Base-by-base conservation (phyloP, 2,797 vertebrate genomes). In the Eupleurogrammus muticus region DNA sequence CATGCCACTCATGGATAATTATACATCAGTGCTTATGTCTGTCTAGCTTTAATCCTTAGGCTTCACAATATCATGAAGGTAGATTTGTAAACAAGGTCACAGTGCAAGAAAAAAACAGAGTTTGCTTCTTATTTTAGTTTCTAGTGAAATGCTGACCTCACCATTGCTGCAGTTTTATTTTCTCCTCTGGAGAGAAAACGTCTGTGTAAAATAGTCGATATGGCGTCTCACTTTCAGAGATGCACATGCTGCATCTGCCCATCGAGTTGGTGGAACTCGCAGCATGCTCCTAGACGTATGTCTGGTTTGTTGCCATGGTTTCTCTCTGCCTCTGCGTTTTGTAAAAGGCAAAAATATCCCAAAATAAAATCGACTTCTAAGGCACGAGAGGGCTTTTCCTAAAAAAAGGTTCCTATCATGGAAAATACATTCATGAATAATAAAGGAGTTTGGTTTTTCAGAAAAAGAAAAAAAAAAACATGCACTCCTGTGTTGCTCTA, bases 251-350 rank as follows among this genome's bases (percentile, higher is more conserved):
- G n/a, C n/a, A 68, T 46, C 77, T 87, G 85, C 73, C 24, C 66
- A 54, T 61, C 85, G 77, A 89, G 77, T 70, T 46, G 66, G 66
- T 76, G 81, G 75, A 88, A 84, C 73, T 65, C 60, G 51, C 60
- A 75, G 44, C 60, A 46, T 5, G 1, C 69, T 61, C 17, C 61
- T 38, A 64, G 67, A 77, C 20, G 19, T 80, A 67, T 35, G 70
- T 81, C 75, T 81, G 57, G 48, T 75, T 73, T 64, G 81, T 90
- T 90, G 77, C 88, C 66, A 85, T 87, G 81, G 87, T 82, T 87
- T 83, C 82, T 16, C 51, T 70, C 80, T 73, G 53, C 47, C 67
- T 59, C 66, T 67, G 67, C 75, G 48, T 54, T 66, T 47, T 60
- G 16, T 60, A 53, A 71, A 55, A 36, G 40, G 36, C 36, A 36